Conservation (phyloP, 2,113 vertebrate genomes). For the Brachypteracias leptosomus region DNA sequence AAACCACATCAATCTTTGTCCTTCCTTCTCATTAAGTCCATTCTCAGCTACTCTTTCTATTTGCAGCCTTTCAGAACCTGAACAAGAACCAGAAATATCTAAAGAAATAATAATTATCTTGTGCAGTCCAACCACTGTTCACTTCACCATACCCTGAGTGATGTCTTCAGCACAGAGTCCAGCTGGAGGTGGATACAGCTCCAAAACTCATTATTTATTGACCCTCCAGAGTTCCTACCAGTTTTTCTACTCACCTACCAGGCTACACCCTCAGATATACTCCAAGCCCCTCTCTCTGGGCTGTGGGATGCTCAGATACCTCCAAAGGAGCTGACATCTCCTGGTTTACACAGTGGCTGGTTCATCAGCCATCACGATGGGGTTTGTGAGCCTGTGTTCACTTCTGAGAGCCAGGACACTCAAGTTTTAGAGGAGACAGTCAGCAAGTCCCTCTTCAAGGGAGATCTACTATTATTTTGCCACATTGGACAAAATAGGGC, state of each 20-base stretch:
- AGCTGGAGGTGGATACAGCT: not conserved
- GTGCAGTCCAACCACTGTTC: not conserved
- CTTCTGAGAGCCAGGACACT: not conserved
- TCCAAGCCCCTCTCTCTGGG: not conserved
- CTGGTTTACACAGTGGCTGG: not conserved
- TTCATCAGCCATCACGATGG: accelerated
- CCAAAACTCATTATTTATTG: not conserved
- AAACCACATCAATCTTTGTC: not conserved
- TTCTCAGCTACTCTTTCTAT: not conserved
- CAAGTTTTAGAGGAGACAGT: not conserved
- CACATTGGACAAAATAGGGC: not conserved
- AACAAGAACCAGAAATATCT: not conserved
- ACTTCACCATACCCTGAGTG: not conserved
- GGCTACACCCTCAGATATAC: not conserved
- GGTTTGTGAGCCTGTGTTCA: not conserved
- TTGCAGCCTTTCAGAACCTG: not conserved
- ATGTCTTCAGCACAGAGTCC: not conserved
- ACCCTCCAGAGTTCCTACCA: not conserved
- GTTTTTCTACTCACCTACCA: not conserved
- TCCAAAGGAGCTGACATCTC: not conserved
- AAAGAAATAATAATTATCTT: not conserved
- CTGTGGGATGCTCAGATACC: not conserved
- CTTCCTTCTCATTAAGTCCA: not conserved
- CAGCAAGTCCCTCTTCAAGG: not conserved
- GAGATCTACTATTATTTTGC: not conserved